These are phyloP conservation scores for Oenanthe melanoleuca DNA, from an alignment of 2,113 vertebrate species.

Conservation along the genomic window DNA sequence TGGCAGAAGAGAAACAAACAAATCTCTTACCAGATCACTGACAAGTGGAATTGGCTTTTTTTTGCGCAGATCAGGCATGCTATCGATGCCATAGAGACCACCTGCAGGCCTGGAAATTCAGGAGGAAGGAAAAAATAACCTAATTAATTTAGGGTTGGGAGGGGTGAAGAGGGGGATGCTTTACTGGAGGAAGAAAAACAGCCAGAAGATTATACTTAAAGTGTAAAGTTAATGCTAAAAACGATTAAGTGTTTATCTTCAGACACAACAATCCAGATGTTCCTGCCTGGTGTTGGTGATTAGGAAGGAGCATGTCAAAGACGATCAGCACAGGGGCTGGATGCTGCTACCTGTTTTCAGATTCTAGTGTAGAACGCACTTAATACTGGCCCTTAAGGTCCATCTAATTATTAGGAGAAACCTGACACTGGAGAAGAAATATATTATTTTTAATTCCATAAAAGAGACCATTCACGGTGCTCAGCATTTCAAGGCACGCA, in stretches of 20 bases:
- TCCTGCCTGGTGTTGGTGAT: neutral
- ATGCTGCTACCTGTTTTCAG: neutral
- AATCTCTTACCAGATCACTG: conserved; percentile 93
- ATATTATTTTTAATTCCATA: neutral
- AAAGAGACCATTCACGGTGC: rapidly evolving
- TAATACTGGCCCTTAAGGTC: neutral
- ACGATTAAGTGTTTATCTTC: neutral
- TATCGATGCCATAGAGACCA: conserved; percentile 96
- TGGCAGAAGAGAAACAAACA: neutral
- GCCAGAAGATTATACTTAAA: neutral
- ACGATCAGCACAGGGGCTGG: neutral
- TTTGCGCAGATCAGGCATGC: conserved; percentile 97
- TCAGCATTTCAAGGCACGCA: neutral
- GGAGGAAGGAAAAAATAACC: neutral
- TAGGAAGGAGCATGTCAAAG: neutral
- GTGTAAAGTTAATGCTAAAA: neutral
- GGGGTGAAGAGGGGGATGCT: neutral
- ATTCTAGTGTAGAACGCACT: neutral
- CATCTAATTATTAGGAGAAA: neutral
- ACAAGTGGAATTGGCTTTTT: conserved; percentile 94
- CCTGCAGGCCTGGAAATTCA: conserved; percentile 82
- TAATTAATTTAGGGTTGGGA: neutral
- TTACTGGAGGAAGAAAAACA: neutral
- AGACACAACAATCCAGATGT: rapidly evolving
- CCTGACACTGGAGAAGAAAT: neutral